Conservation (phyloP, 2,888 invertebrate species). For the Pseudococcus viburni region DNA sequence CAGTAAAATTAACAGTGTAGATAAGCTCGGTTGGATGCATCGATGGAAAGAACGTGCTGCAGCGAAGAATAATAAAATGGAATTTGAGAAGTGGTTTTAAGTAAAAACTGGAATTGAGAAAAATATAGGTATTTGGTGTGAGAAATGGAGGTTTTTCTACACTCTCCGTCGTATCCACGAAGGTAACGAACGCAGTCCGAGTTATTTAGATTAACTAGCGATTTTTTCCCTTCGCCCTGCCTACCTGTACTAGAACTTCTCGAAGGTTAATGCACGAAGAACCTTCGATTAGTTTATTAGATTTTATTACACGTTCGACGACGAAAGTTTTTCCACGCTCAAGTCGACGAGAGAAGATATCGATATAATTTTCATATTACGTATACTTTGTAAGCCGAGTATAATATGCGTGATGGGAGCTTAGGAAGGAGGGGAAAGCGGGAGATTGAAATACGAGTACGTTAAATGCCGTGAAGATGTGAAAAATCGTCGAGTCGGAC, state of each 20-base stretch:
- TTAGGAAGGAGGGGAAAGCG: too few relatives aligned
- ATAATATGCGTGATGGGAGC: too few relatives aligned
- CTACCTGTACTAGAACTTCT: neutral
- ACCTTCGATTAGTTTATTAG: constrained; percentile 49
- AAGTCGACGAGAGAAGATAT: neutral
- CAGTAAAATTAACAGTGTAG: constrained; percentile 62
- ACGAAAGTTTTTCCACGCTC: neutral
- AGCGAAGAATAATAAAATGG: constrained; percentile 21
- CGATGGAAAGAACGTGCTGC: neutral
- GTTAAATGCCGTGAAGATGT: too few relatives aligned
- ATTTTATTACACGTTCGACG: constrained; percentile 14
- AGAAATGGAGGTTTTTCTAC: constrained; percentile 37
- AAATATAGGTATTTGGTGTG: constrained; percentile 26
- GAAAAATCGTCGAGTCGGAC: neutral
- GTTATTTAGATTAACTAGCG: constrained; percentile 35
- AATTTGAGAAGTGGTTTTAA: constrained; percentile 46
- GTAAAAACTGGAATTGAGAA: neutral
- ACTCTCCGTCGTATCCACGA: neutral
- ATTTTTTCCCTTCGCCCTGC: neutral
- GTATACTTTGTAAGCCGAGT: neutral
- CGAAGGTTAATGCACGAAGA: constrained; percentile 32
- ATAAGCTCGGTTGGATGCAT: constrained; percentile 33
- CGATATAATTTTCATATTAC: neutral
- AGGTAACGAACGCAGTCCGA: neutral
- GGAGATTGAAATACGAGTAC: too few relatives aligned